Evolutionary conservation across 2,888 invertebrate genomes (phyloP), one percentile per base, ranked within the genome.

Genomic region (Ceraclea dissimilis): DNA sequence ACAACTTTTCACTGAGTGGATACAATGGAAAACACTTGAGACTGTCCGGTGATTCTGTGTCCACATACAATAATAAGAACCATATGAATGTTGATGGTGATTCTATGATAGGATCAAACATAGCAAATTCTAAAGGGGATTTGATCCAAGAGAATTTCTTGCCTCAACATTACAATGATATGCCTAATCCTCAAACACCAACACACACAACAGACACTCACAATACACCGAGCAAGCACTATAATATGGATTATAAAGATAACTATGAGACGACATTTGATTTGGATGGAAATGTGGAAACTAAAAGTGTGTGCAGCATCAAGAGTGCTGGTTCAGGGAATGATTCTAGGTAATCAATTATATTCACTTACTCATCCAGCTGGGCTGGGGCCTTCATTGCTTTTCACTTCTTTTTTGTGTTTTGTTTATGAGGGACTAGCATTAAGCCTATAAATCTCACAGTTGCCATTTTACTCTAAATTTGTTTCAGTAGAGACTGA

Each of bases 211-310:
- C 52, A 21, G 74, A 75, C 18, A 72, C 69, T 61, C 49, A 51
- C n/a, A 69, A 67, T 62, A 65, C 66, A 60, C 66, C 66, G 34
- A 71, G 68, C 54, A 69, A 75, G 51, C 71, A 69, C 6, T 66
- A 67, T 49, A 70, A 69, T 64, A 71, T 75, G 44, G 77, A 79
- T 56, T 80, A 78, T 66, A 84, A 85, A 65, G 87, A 88, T 70
- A 88, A 86, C 73, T 87, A 85, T 69, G 88, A 86, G 71, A 88
- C 91, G 16, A 91, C 90, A 31, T 93, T 91, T 73, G 94, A 93
- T 71, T 80, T 92, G 65, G 93, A 94, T 68, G 93, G 92, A 60
- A 92, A 92, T 72, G 88, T 93, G 61, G 93, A 94, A 72, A 93
- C 94, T 2, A 86, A 92, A 66, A 92, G 92, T 64, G 89, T 90